Percentiles rank a stretch among this genome's conserved stretches.
These are phyloP conservation scores for Ecdyonurus torrentis DNA, from an alignment of 2,888 invertebrate genomes.

Conservation along the genomic window DNA sequence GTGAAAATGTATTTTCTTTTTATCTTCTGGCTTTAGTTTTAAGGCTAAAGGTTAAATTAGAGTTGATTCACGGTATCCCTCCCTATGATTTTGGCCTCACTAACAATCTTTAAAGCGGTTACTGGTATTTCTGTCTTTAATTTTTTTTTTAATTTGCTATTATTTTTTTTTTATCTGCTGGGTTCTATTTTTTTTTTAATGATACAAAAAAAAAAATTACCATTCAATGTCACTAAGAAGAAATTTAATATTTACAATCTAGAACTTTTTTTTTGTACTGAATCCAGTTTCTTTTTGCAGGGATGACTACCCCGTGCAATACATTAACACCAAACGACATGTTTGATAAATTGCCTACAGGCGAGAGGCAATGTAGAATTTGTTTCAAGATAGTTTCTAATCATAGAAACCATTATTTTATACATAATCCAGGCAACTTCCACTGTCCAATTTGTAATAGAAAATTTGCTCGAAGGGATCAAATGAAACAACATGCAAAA, in stretches of 20 bases:
- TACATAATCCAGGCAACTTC: conserved; percentile 1
- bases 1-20: too few relatives aligned
- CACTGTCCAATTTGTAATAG: conserved; percentile 1
- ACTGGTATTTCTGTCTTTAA: neutral
- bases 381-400: conserved; percentile 1
- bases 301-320: neutral
- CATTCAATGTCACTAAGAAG: too few relatives aligned
- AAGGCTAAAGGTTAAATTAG: neutral
- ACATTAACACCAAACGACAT: neutral
- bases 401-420: conserved; percentile 1
- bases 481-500: neutral
- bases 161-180: neutral
- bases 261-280: neutral
- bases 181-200: neutral
- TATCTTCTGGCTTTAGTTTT: too few relatives aligned
- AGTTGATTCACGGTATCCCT: neutral
- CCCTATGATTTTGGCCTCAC: neutral
- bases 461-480: conserved; percentile 1
- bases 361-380: conserved; percentile 14
- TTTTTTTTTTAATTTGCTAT: neutral
- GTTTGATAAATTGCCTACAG: conserved; percentile 9
- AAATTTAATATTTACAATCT: too few relatives aligned
- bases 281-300: neutral
- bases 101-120: neutral
- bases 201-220: too few relatives aligned